Percentiles rank a stretch among this genome's conserved stretches.
Conservation (phyloP, 92 coral and sea anemone genomes). For the Hydrozoanthus gracilis region DNA sequence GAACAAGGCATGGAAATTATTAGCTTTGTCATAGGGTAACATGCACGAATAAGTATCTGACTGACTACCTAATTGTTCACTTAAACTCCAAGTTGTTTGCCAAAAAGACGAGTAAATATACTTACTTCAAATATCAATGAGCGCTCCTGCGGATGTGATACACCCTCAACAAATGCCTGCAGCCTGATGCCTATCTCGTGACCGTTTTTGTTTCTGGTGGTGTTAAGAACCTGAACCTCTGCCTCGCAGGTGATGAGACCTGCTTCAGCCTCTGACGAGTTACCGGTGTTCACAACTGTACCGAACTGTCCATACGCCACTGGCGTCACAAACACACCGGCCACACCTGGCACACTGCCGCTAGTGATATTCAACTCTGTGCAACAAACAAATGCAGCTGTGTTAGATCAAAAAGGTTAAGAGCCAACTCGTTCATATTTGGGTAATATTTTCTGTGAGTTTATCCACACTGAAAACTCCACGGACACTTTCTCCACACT, state of each 20-base stretch:
- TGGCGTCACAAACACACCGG: slow-evolving; percentile 29
- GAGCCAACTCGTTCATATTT: not conserved
- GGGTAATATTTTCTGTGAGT: no score
- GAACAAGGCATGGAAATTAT: no score
- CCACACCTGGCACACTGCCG: slow-evolving; percentile 48
- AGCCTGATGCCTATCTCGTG: slow-evolving; percentile 29
- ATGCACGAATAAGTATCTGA: no score
- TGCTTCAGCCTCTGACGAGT: slow-evolving; percentile 40
- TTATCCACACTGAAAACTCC: no score
- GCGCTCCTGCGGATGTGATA: slow-evolving; percentile 23
- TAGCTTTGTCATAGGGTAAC: no score
- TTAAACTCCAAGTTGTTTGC: no score
- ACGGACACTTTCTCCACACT: no score
- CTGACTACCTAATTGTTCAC: no score
- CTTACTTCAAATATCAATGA: slow-evolving; percentile 42
- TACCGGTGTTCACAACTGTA: slow-evolving; percentile 59
- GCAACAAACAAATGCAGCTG: no score
- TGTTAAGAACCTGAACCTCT: slow-evolving; percentile 52
- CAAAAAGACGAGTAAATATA: not conserved
- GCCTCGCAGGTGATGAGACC: slow-evolving; percentile 49
- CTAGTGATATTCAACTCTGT: slow-evolving; percentile 73
- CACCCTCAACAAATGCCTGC: slow-evolving; percentile 45
- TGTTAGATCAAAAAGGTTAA: no score
- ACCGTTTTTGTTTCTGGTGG: slow-evolving; percentile 38
- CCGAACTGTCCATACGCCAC: slow-evolving; percentile 59